phyloP scores from a whole-genome alignment of 92 coral and sea anemone genomes.

The Umimayanthus kanabou region DNA sequence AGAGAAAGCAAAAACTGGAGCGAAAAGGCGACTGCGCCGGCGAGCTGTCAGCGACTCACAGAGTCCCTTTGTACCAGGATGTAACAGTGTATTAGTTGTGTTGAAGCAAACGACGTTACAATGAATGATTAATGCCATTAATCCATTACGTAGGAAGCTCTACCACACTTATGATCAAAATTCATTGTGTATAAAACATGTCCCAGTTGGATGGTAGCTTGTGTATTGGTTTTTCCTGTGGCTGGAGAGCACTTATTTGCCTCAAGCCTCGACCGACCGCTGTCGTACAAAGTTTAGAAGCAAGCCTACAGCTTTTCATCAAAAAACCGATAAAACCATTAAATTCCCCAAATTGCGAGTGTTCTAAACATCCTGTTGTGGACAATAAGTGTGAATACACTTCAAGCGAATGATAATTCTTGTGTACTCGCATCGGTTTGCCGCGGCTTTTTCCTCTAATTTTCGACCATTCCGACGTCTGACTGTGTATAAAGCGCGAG shows the following conservation, averaged over 20 bases:
- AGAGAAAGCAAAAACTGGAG: neutral
- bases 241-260: neutral
- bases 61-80: neutral
- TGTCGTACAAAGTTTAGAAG: neutral
- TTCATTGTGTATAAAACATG: neutral
- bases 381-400: constrained; percentile 28
- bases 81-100: constrained; percentile 21
- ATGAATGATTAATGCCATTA: constrained; percentile 38
- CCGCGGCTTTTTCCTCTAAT: constrained; percentile 10
- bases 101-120: constrained; percentile 22
- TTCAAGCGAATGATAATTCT: neutral
- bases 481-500: constrained; percentile 8
- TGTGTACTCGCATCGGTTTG: neutral
- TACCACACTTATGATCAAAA: constrained; percentile 7
- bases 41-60: constrained; percentile 16
- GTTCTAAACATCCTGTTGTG: constrained; percentile 41
- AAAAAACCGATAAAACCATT: constrained; percentile 29
- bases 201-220: constrained; percentile 17
- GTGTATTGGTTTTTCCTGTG: neutral
- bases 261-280: constrained; percentile 2
- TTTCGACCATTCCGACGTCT: constrained; percentile 23
- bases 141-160: constrained; percentile 17
- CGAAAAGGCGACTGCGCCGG: neutral
- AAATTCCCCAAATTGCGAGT: constrained; percentile 23
- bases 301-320: constrained; percentile 9